phyloP scores from a whole-genome alignment of 1,140 invertebrate species.

The Melanaphis sacchari region DNA sequence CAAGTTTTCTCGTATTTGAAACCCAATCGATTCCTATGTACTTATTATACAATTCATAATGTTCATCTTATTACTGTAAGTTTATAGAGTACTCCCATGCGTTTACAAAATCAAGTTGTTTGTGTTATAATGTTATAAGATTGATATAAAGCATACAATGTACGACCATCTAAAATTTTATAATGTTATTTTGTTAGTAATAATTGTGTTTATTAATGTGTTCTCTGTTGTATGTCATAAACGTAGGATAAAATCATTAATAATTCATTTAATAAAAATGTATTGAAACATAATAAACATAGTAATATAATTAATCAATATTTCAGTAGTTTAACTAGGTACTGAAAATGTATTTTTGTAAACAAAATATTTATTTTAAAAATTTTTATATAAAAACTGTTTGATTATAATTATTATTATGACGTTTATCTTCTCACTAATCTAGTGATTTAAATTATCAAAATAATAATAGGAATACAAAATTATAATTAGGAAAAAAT shows the following conservation, averaged over 20 bases:
- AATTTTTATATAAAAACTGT: not conserved
- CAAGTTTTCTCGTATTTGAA: not conserved
- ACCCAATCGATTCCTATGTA: not conserved
- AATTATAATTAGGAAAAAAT: too few relatives aligned
- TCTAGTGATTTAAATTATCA: too few relatives aligned
- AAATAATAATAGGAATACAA: too few relatives aligned
- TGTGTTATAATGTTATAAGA: not conserved
- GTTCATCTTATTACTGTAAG: not conserved
- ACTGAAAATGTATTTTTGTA: not conserved
- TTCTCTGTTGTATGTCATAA: not conserved
- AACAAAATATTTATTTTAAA: not conserved
- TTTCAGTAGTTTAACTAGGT: not conserved
- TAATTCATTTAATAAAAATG: not conserved
- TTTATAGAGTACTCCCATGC: not conserved
- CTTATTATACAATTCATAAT: not conserved
- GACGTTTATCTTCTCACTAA: not conserved
- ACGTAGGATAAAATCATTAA: too few relatives aligned
- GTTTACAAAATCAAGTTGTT: not conserved
- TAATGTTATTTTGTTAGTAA: not conserved
- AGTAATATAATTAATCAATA: not conserved
- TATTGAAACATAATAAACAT: not conserved
- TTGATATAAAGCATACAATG: not conserved
- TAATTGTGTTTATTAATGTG: not conserved
- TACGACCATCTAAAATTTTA: not conserved
- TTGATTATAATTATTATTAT: not conserved